Percentiles rank a stretch among this genome's conserved stretches.
Conservation (phyloP, 1,140 invertebrate species). For the Tetragnatha versicolor region DNA sequence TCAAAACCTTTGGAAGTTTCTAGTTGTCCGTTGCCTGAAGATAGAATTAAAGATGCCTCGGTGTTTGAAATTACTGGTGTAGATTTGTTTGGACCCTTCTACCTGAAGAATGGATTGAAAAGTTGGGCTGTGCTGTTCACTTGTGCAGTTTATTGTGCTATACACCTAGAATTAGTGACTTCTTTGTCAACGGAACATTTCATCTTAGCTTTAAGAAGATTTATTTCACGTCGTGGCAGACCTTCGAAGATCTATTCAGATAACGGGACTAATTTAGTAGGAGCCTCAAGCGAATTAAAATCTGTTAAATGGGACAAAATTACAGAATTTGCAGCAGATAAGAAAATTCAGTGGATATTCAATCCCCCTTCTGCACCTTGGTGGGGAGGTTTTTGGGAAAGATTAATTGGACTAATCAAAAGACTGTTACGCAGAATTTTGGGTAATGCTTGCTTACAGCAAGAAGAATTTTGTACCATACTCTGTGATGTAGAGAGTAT, state of each 20-base stretch:
- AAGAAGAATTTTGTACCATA: constrained; percentile 14
- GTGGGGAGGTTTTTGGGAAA: too few species aligned
- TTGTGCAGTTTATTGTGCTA: not conserved
- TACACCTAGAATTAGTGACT: constrained; percentile 24
- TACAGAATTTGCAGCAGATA: not conserved
- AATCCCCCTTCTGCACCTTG: constrained; percentile 1
- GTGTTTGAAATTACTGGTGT: too few species aligned
- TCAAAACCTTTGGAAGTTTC: not conserved
- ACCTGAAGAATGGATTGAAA: constrained; percentile 54
- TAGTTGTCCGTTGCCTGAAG: not conserved
- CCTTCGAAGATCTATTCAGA: too few species aligned
- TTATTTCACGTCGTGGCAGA: constrained; percentile 2
- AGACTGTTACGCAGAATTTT: too few species aligned
- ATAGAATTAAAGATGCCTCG: too few species aligned
- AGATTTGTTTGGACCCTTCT: constrained; percentile 61
- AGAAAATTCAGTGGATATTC: constrained; percentile 13
- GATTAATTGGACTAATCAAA: too few species aligned
- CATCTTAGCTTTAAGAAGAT: constrained; percentile 18
- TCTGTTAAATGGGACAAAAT: not conserved
- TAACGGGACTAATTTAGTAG: too few species aligned
- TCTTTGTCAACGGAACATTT: constrained; percentile 13
- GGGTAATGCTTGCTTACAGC: not conserved
- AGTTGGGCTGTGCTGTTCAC: constrained; percentile 9
- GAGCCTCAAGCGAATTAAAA: not conserved
- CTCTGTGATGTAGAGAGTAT: constrained; percentile 3